A percentile compares a stretch with the other conserved stretches of the same genome.
phyloP scores from a whole-genome alignment of 2,888 invertebrate genomes.

The Drosophila aldrichi region DNA sequence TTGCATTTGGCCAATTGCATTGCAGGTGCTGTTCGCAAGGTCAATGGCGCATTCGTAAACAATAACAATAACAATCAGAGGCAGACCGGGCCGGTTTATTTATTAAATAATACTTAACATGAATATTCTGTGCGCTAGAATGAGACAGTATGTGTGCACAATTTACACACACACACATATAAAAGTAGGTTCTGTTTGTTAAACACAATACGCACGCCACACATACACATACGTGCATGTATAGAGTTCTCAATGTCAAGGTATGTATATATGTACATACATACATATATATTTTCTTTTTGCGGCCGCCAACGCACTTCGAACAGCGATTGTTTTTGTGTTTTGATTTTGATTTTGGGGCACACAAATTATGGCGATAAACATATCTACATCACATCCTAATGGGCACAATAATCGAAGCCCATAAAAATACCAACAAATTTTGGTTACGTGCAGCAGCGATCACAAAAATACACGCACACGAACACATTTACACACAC shows the following conservation, averaged over 20 bases:
- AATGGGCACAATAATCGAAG: slow-evolving; percentile 37
- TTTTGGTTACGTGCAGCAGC: slow-evolving; percentile 56
- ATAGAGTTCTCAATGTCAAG: slow-evolving; percentile 71
- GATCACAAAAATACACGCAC: slow-evolving; percentile 29
- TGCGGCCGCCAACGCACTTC: slow-evolving; percentile 35
- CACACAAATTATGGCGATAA: slow-evolving; percentile 47
- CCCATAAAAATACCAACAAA: slow-evolving; percentile 52
- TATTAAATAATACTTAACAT: slow-evolving; percentile 57
- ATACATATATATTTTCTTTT: slow-evolving; percentile 2
- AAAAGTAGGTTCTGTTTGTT: slow-evolving; percentile 38
- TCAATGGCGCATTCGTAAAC: slow-evolving; percentile 41
- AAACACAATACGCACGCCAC: slow-evolving; percentile 33
- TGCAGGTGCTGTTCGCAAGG: slow-evolving; percentile 52
- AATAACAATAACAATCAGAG: slow-evolving; percentile 29
- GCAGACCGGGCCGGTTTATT: slow-evolving; percentile 43
- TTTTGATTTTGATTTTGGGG: slow-evolving; percentile 39
- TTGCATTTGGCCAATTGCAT: slow-evolving; percentile 8
- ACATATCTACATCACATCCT: slow-evolving; percentile 33
- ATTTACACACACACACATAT: slow-evolving; percentile 23
- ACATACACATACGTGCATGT: slow-evolving; percentile 7
- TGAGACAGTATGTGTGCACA: slow-evolving; percentile 36
- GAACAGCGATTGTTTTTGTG: slow-evolving; percentile 14
- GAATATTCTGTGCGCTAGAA: slow-evolving; percentile 35
- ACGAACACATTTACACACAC: slow-evolving; percentile 26
- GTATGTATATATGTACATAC: slow-evolving; percentile 21